These are phyloP conservation scores for Thamnaconus septentrionalis DNA, from an alignment of 2,113 vertebrate genomes.

Conservation along the genomic window DNA sequence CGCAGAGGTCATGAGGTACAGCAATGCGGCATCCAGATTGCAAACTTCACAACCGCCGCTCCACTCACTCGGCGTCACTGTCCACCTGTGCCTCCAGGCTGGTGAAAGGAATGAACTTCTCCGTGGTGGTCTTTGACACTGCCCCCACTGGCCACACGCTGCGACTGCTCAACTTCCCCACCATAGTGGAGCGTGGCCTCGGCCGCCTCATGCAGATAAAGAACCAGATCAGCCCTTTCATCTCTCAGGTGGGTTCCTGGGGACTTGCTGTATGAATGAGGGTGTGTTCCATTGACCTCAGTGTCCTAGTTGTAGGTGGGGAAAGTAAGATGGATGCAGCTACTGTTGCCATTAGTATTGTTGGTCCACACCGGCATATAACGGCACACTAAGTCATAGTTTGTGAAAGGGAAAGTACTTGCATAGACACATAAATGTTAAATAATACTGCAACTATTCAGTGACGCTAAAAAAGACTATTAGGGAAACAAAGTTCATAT, in stretches of 20 bases:
- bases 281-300: no score
- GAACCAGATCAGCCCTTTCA: conserved; percentile 97
- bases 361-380: no score
- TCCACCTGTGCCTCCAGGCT: conserved; percentile 72
- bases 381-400: no score
- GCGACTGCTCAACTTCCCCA: conserved; percentile 93
- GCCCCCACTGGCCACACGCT: conserved; percentile 93
- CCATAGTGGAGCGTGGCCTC: conserved; percentile 92
- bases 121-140: conserved; percentile 95
- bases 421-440: no score
- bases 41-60: neutral
- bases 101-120: conserved; percentile 98
- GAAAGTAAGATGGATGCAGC: no score
- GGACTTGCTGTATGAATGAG: no score
- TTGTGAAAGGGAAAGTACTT: no score
- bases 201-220: conserved; percentile 98
- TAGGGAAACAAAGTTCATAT: no score
- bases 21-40: neutral
- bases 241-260: conserved; percentile 83
- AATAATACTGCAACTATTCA: no score
- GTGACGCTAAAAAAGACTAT: no score
- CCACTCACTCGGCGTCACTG: neutral
- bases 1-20: conserved; percentile 94
- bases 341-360: no score
- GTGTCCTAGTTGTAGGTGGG: no score